A percentile compares a stretch with the other conserved stretches of the same genome.
These are phyloP conservation scores for Spondyliosoma cantharus DNA, from an alignment of 2,797 vertebrate species.

Conservation along the genomic window DNA sequence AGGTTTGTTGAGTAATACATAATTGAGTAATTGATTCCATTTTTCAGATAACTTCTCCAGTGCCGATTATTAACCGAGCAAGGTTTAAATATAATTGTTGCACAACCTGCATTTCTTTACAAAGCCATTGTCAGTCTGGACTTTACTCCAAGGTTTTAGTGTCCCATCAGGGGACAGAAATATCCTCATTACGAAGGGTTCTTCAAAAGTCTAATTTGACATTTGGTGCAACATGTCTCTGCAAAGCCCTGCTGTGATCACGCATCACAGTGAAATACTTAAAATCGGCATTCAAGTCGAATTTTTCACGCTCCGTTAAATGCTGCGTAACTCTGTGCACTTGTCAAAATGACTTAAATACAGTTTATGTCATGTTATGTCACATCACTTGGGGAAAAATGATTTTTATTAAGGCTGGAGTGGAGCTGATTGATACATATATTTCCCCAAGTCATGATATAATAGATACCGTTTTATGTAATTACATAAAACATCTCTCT, in stretches of 20 bases:
- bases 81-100: neutral
- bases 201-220: neutral
- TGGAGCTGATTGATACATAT: conserved; percentile 4
- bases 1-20: neutral
- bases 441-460: neutral
- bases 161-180: neutral
- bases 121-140: neutral
- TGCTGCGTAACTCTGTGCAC: conserved; percentile 1
- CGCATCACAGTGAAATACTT: neutral
- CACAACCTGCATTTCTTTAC: neutral
- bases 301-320: conserved; percentile 25
- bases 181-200: neutral
- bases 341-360: conserved; percentile 26
- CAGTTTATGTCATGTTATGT: neutral
- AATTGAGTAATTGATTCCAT: neutral
- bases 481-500: conserved; percentile 16
- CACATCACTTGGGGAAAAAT: neutral
- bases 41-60: neutral
- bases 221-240: neutral
- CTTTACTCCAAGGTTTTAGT: neutral
- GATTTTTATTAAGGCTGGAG: neutral
- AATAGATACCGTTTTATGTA: neutral
- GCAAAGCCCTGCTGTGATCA: neutral
- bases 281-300: conserved; percentile 15
- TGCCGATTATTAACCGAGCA: neutral